Evolutionary conservation across 2,113 vertebrate species (phyloP), one percentile per base, ranked within the genome.

Genomic region (Takifugu flavidus): DNA sequence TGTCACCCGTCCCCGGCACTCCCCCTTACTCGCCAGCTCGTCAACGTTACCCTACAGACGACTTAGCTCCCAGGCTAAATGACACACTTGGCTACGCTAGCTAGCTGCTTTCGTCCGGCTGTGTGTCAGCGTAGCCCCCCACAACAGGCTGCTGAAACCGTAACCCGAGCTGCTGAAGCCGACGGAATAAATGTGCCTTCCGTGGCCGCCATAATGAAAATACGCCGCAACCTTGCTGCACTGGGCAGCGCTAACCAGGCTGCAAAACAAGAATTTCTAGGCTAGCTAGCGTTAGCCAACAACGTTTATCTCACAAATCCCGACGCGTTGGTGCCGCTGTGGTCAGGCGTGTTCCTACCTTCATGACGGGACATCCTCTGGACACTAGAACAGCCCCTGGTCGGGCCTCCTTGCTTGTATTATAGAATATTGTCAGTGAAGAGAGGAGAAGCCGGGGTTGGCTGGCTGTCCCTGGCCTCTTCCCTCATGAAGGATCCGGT

Each of bases 311-410:
- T 49, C 13, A 15, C 28, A 67, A 34, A 75, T 49, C 3, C 25
- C 2, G 45, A 49, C 20, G 6, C 3, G 54, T 4, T 50, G 43
- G 2, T 10, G 4, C 3, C 56, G 53, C 51, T 5, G 60, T 27
- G 28, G 7, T 56, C 1, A 42, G 4, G 43, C 13, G 46, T 31
- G 0, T 5, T 49, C 80, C 89, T 82, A 92, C 92, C 92, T 91
- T 92, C 92, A 92, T 93, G 92, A 70, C 92, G 92, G 90, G 91
- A 93, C 92, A 93, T 92, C 90, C 90, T 92, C 88, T 76, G 85
- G 67, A 83, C 84, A 62, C 78, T 59, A 65, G 62, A 43, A 52
- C 85, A 80, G 83, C 79, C 83, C 74, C 74, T 79, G 67, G 64
- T 69, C 59, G 88, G 88, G 84, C 80, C 86, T 75, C 82, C 56